phyloP scores from a whole-genome alignment of 2,888 invertebrate genomes.

The Lepidochitona cinerea region DNA sequence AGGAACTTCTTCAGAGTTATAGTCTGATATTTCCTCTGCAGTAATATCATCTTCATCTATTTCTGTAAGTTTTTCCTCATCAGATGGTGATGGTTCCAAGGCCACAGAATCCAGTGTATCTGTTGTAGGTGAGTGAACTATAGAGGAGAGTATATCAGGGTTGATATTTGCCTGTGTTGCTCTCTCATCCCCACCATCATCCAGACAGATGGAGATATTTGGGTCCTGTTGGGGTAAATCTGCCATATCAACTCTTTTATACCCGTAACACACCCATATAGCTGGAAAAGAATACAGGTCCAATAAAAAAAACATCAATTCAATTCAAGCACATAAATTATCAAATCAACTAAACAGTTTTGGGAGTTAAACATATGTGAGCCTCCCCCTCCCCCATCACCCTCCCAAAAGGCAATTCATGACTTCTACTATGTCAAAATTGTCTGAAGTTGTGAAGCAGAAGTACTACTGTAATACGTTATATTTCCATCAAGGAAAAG shows the following conservation, averaged over 20 bases:
- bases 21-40: not conserved
- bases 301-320: too few species aligned
- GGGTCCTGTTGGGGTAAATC: not conserved
- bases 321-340: too few species aligned
- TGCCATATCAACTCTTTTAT: not conserved
- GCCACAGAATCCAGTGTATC: constrained; percentile 62
- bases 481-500: too few species aligned
- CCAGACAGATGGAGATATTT: constrained; percentile 13
- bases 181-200: constrained; percentile 10
- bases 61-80: constrained; percentile 26
- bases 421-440: too few species aligned
- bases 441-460: too few species aligned
- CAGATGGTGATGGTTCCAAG: constrained; percentile 45
- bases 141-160: constrained; percentile 9
- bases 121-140: constrained; percentile 59
- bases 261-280: too few species aligned
- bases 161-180: not conserved
- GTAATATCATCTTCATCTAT: not conserved
- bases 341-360: too few species aligned
- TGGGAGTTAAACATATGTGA: too few species aligned
- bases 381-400: too few species aligned
- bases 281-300: too few species aligned
- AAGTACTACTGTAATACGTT: too few species aligned
- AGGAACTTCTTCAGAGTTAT: not conserved
- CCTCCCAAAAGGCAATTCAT: too few species aligned